Evolutionary conservation across 2,888 invertebrate species (phyloP), one percentile per base, ranked within the genome.

Genomic region (Drosophila neonasuta): DNA sequence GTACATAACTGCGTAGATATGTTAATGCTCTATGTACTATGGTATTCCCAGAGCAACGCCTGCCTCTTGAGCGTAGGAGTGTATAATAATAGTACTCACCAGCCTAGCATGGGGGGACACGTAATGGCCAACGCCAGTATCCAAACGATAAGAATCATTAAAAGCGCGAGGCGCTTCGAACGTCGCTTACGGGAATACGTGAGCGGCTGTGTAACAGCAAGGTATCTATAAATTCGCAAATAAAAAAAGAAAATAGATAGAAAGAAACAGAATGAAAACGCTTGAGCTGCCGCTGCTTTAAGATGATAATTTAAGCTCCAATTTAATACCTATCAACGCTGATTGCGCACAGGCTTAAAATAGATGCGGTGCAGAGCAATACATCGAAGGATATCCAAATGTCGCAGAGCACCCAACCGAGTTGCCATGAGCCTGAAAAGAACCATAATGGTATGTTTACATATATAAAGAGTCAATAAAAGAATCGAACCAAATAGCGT

Each of bases 311-410:
- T 50, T 24, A 50, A 58, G 49, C 59, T 56, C 5, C 34, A 56
- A 46, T 36, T 56, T 36, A 41, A 42, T 73, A 80, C 86, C 81
- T 83, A 59, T 81, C 79, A 11, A 80, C 69, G 39, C 79, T 81
- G 57, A 79, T 80, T 61, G 80, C 78, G 46, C 78, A 80, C 52
- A 80, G 36, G 44, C 80, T 81, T 7, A 81, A 45, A 55, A 80
- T 87, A 88, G 87, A 92, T 64, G 80, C 78, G 11, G 78, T 78
- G 64, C 78, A 78, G 2, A 98, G 94, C 68, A 98, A 94, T 55
- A 99, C 96, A 91, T 99, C 99, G 91, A 94, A 93, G 52, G 97
- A 97, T 74, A 98, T 95, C 98, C 98, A 98, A 73, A 96, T 94
- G 89, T 96, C 95, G 89, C 96, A 96, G 49, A 97, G 93, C 72